Conservation (phyloP, 2,888 invertebrate species). For the Crossocerus cetratus region DNA sequence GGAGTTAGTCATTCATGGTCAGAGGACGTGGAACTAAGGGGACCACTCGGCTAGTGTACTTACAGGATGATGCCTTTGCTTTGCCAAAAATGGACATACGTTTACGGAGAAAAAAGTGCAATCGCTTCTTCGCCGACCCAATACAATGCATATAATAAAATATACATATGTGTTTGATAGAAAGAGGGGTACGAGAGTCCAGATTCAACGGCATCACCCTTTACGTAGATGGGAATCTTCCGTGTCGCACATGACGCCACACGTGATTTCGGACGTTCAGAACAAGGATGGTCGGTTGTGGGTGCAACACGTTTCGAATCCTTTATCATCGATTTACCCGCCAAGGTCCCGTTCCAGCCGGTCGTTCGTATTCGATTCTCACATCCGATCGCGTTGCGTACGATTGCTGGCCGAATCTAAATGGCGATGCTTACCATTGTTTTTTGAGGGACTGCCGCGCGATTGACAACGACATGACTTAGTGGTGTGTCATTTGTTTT, state of each 20-base stretch:
- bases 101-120: too few species aligned
- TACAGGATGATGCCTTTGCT: too few species aligned
- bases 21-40: not conserved
- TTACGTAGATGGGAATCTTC: not conserved
- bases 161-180: too few species aligned
- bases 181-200: too few species aligned
- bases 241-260: slow-evolving; percentile 3
- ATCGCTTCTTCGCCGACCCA: too few species aligned
- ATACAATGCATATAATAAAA: too few species aligned
- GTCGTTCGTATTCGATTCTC: slow-evolving; percentile 63
- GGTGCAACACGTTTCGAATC: slow-evolving; percentile 56
- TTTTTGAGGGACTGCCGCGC: not conserved
- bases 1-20: not conserved
- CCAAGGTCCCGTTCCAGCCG: slow-evolving; percentile 54
- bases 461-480: too few species aligned
- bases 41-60: too few species aligned
- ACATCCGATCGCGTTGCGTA: slow-evolving; percentile 31
- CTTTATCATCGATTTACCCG: slow-evolving; percentile 55
- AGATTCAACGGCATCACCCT: too few species aligned
- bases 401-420: slow-evolving; percentile 50
- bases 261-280: too few species aligned
- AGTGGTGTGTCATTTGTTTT: too few species aligned
- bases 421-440: slow-evolving; percentile 22
- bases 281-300: not conserved
- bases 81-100: too few species aligned